phyloP scores from a whole-genome alignment of 2,888 invertebrate genomes.

The Thymelicus sylvestris region DNA sequence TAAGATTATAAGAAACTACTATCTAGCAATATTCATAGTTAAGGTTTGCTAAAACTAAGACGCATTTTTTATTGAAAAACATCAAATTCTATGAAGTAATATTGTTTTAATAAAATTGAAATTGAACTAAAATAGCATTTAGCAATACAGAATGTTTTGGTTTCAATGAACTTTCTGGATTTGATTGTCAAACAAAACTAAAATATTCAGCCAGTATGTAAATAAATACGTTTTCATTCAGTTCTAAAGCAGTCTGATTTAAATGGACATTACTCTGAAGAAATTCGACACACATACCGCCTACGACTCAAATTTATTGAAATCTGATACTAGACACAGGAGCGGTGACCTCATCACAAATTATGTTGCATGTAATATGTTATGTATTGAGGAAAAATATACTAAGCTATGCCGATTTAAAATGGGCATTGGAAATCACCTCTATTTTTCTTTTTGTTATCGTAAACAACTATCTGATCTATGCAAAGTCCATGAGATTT shows the following conservation, averaged over 20 bases:
- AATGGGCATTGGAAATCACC: neutral
- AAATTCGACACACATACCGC: neutral
- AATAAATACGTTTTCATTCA: too few species aligned
- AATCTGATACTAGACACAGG: slow-evolving; percentile 1
- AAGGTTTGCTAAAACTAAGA: too few species aligned
- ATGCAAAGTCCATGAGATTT: neutral
- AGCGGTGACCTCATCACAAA: neutral
- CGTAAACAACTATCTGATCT: neutral
- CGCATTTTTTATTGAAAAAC: too few species aligned
- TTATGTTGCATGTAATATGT: neutral
- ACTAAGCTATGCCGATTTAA: neutral
- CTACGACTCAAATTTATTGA: neutral
- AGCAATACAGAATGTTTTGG: too few species aligned
- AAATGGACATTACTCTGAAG: neutral
- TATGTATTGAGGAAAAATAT: slow-evolving; percentile 12
- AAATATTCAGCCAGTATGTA: too few species aligned
- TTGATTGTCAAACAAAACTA: too few species aligned
- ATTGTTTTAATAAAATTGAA: too few species aligned
- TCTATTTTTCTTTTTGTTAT: neutral
- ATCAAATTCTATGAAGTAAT: too few species aligned
- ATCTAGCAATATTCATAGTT: too few species aligned
- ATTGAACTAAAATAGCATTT: too few species aligned
- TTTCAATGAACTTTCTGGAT: too few species aligned
- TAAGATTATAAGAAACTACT: too few species aligned
- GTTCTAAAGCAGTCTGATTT: neutral